Percentiles rank a stretch among this genome's conserved stretches.
These are phyloP conservation scores for Phortica variegata DNA, from an alignment of 1,140 invertebrate genomes.

Conservation along the genomic window DNA sequence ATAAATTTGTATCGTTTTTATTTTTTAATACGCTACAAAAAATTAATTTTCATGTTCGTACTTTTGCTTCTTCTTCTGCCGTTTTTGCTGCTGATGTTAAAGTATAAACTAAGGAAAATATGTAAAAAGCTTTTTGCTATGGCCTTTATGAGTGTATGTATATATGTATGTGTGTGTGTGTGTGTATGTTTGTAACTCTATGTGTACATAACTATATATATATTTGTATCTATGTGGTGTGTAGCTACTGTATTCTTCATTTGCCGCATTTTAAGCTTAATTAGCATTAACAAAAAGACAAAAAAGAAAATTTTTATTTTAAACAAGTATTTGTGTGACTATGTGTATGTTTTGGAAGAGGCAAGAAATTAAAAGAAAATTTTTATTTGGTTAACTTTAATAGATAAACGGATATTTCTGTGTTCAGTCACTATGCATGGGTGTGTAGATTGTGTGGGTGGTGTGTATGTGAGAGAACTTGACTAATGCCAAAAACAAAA, in stretches of 20 bases:
- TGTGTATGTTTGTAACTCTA: constrained; percentile 1
- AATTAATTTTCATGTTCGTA: constrained; percentile 25
- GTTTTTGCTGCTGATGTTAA: too few species aligned
- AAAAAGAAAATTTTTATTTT: too few species aligned
- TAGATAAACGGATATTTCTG: constrained; percentile 6
- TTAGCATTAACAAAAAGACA: too few species aligned
- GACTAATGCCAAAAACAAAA: too few species aligned
- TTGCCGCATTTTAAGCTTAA: too few species aligned
- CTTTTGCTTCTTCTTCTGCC: too few species aligned
- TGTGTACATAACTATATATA: constrained; percentile 13
- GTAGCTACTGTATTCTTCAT: too few species aligned
- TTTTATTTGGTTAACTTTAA: constrained; percentile 3
- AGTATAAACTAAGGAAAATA: constrained; percentile 31
- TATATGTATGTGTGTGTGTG: constrained; percentile 2
- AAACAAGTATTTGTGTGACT: too few species aligned
- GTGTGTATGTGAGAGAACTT: too few species aligned
- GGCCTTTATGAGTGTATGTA: constrained; percentile 28
- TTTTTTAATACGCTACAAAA: constrained; percentile 45
- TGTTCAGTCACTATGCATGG: neutral
- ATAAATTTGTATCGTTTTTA: constrained; percentile 26
- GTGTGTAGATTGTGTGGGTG: too few species aligned
- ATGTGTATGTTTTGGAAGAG: too few species aligned
- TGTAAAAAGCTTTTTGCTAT: constrained; percentile 51
- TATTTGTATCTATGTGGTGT: too few species aligned
- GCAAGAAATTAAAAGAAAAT: constrained; percentile 30